Evolutionary conservation across 2,797 vertebrate species (phyloP).

Genomic region (Coccyzus lansbergi): DNA sequence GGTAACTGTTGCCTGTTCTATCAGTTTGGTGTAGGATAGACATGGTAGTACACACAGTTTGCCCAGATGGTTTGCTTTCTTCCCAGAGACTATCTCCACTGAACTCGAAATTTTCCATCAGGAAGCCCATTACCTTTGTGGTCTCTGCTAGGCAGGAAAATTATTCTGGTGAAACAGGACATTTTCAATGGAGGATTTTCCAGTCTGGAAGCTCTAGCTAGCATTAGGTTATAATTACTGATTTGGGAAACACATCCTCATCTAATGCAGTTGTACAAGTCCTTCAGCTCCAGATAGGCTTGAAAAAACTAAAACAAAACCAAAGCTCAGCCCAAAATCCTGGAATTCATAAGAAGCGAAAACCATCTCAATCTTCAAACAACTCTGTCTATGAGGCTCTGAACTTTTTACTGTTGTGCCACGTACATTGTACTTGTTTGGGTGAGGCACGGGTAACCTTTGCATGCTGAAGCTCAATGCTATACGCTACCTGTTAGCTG

Average conservation of each 20-base stretch:
- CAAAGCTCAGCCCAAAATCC: not conserved
- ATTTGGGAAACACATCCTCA: not conserved
- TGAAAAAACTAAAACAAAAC: not conserved
- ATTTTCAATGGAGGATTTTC: not conserved
- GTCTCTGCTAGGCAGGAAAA: not conserved
- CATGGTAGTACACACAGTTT: not conserved
- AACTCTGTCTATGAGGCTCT: not conserved
- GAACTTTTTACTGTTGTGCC: fast-evolving
- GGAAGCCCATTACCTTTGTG: not conserved
- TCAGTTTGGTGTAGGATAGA: not conserved
- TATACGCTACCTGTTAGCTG: not conserved
- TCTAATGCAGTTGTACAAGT: not conserved
- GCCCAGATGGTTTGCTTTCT: not conserved
- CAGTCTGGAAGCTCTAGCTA: not conserved
- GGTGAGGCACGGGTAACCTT: not conserved
- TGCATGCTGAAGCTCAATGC: fast-evolving
- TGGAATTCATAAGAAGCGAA: not conserved
- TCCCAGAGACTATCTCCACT: not conserved
- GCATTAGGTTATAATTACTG: not conserved
- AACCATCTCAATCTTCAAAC: not conserved
- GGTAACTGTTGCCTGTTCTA: not conserved
- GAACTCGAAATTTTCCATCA: not conserved
- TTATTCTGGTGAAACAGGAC: not conserved
- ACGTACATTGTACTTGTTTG: fast-evolving
- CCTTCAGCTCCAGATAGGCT: not conserved